Percentiles rank a stretch among this genome's conserved stretches.
Evolutionary conservation across 2,797 vertebrate species (phyloP).

Genomic region (Lepus townsendii): DNA sequence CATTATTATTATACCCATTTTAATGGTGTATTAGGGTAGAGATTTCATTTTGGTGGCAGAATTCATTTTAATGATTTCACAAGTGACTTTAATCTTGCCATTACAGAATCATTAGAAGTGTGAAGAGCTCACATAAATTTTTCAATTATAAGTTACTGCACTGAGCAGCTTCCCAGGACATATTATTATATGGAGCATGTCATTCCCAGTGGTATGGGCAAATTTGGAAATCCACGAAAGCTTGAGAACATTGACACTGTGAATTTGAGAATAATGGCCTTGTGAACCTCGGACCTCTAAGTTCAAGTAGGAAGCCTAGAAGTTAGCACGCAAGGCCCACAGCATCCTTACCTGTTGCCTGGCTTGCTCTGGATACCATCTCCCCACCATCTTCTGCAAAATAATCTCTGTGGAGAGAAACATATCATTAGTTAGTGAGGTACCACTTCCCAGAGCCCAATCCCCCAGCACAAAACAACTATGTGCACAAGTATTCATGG

Average conservation of each 20-base stretch:
- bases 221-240: slow-evolving; percentile 39
- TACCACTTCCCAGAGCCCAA: neutral
- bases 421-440: neutral
- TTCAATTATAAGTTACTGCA: neutral
- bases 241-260: neutral
- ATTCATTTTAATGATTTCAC: slow-evolving; percentile 47
- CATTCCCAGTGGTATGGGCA: neutral
- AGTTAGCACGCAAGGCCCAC: neutral
- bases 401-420: slow-evolving; percentile 84
- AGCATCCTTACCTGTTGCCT: slow-evolving; percentile 81
- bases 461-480: neutral
- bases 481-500: neutral
- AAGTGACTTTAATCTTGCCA: slow-evolving; percentile 38
- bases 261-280: no score
- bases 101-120: slow-evolving; percentile 1
- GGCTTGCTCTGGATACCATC: slow-evolving; percentile 67
- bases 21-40: neutral
- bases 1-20: slow-evolving; percentile 30
- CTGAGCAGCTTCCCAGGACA: neutral
- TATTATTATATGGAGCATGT: neutral
- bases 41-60: slow-evolving; percentile 15
- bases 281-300: neutral
- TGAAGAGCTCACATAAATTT: neutral
- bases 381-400: slow-evolving; percentile 76
- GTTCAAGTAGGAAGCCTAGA: neutral